These are phyloP conservation scores for Aselliscus stoliczkanus DNA, from an alignment of 2,797 vertebrate genomes.

Conservation along the genomic window DNA sequence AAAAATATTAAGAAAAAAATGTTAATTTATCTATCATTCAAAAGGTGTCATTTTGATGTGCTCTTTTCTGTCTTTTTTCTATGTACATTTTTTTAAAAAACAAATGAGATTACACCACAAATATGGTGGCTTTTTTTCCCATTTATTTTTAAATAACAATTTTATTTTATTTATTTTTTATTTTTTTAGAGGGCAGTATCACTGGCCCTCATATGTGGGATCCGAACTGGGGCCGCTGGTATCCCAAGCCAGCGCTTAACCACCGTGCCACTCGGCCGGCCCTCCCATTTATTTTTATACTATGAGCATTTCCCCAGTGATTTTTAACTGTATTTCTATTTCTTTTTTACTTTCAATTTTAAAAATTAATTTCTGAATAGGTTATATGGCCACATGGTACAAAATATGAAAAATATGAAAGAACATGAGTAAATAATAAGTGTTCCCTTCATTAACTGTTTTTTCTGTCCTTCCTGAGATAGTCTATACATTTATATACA, in stretches of 20 bases:
- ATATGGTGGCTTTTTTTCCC: neutral
- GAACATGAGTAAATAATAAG: neutral
- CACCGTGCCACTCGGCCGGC: no score
- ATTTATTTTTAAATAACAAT: conserved; percentile 11
- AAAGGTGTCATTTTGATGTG: neutral
- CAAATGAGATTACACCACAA: neutral
- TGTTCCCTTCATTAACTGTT: neutral
- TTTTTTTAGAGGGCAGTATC: no score
- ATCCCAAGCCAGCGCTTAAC: no score
- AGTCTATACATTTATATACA: neutral
- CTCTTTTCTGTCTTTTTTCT: neutral
- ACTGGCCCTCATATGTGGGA: no score
- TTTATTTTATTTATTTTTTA: no score
- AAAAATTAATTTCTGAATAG: neutral
- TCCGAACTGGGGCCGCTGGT: no score
- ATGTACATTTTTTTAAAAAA: neutral
- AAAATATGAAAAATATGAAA: conserved; percentile 8
- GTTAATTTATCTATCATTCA: neutral
- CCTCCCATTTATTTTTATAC: neutral
- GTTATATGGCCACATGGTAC: neutral
- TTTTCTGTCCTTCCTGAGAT: neutral
- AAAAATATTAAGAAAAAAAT: neutral
- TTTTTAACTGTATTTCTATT: neutral
- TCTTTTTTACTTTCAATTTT: neutral
- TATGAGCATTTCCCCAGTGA: neutral